A percentile compares a stretch with the other conserved stretches of the same genome.
Evolutionary conservation across 2,888 invertebrate genomes (phyloP).

Genomic region (Molorchus minor): DNA sequence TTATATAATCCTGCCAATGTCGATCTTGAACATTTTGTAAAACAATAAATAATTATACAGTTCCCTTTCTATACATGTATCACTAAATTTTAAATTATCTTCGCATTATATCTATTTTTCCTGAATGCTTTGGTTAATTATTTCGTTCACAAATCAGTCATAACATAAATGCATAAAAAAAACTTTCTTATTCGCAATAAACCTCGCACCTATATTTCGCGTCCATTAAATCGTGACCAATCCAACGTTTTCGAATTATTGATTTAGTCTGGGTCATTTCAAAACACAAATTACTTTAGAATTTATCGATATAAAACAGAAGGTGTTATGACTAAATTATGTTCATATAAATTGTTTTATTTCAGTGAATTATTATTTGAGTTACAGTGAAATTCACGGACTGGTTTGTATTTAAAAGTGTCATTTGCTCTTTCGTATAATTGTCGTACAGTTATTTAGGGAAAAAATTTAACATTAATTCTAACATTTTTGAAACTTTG

Average conservation of each 20-base stretch:
- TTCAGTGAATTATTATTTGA: conserved; percentile 20
- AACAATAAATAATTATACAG: too few relatives aligned
- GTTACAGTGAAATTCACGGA: conserved; percentile 6
- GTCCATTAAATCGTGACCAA: conserved; percentile 39
- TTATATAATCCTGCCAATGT: too few relatives aligned
- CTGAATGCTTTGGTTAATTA: too few relatives aligned
- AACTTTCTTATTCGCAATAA: conserved; percentile 5
- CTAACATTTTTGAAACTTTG: too few relatives aligned
- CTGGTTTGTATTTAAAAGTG: conserved; percentile 6
- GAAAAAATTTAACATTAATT: too few relatives aligned
- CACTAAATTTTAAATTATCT: too few relatives aligned
- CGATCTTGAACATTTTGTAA: too few relatives aligned
- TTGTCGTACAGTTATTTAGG: too few relatives aligned
- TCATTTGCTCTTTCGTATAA: too few relatives aligned
- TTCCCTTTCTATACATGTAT: too few relatives aligned
- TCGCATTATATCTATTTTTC: too few relatives aligned
- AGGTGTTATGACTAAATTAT: conserved; percentile 30
- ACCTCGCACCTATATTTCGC: conserved; percentile 6
- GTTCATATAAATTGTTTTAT: conserved; percentile 19
- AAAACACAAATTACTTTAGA: conserved; percentile 45
- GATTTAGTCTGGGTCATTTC: conserved; percentile 45
- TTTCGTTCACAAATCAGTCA: neutral
- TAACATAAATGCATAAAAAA: conserved; percentile 6
- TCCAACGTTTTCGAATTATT: conserved; percentile 38
- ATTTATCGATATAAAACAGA: conserved; percentile 29